Conservation (phyloP, 1,140 invertebrate genomes). For the Drosophila simulans region DNA sequence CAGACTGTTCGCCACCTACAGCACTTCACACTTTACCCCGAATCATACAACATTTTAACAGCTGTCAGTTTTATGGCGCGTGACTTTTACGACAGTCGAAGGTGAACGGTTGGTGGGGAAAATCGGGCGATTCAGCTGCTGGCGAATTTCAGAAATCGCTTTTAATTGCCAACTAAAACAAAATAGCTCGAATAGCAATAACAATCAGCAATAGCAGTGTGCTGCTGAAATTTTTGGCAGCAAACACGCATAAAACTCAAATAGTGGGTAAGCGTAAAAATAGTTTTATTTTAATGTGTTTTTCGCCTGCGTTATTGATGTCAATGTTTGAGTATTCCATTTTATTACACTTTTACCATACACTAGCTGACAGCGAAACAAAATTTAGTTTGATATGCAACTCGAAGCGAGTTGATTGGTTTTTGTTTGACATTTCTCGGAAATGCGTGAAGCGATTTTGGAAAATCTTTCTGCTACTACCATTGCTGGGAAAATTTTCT, state of each 20-base stretch:
- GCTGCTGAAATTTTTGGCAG: constrained; percentile 51
- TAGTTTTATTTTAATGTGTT: constrained; percentile 62
- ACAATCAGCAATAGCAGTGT: constrained; percentile 48
- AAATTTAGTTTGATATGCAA: constrained; percentile 53
- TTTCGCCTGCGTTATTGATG: constrained; percentile 57
- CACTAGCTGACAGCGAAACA: constrained; percentile 11
- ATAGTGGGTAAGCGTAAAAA: constrained; percentile 29
- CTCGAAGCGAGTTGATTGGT: constrained; percentile 57
- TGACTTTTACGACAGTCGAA: constrained; percentile 77
- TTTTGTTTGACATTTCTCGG: constrained; percentile 35
- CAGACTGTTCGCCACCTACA: neutral
- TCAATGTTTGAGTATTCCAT: constrained; percentile 61
- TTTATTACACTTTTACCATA: constrained; percentile 63
- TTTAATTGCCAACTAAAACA: constrained; percentile 80
- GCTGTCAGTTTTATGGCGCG: constrained; percentile 80
- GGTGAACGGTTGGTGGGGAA: neutral
- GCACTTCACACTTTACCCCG: constrained; percentile 12
- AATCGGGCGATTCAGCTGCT: constrained; percentile 13
- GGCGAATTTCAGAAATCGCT: constrained; percentile 76
- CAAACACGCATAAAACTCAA: constrained; percentile 43
- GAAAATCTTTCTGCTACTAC: constrained; percentile 27
- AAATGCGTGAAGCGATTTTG: constrained; percentile 50
- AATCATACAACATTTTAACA: constrained; percentile 71
- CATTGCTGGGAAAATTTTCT: constrained; percentile 31
- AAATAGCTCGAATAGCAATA: constrained; percentile 60